Evolutionary conservation across 2,797 vertebrate genomes (phyloP), one percentile per base, ranked within the genome.

Genomic region (Ctenochaetus hawaiiensis): DNA sequence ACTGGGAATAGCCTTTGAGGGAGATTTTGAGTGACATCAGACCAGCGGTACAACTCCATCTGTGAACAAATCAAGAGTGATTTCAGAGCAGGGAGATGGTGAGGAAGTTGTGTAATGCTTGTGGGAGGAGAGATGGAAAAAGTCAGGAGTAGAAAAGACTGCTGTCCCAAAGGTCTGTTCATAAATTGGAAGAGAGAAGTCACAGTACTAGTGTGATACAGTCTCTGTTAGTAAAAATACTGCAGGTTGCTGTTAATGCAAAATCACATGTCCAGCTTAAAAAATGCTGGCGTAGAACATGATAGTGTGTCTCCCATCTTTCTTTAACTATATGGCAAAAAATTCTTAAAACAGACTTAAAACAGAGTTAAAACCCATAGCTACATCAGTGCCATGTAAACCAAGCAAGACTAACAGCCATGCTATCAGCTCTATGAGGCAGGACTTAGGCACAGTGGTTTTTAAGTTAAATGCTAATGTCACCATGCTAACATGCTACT

Each of bases 1-100:
- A 95, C 80, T 69, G 85, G 72, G 84, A 92, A 92, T 84, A 77
- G 87, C 89, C 88, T 92, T 91, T 81, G 85, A 91, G 87, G 84
- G 81, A 89, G 90, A 90, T 89, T 92, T 89, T 88, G 71, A 83
- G 79, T 89, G 92, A 90, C 90, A 88, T 87, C 74, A 78, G 83
- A 83, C 51, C 79, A 76, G 87, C 44, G 54, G 77, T 63, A 76
- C 77, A 67, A 87, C 87, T 90, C 80, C 84, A 92, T 92, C 83
- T 79, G 57, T 72, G 78, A 82, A 74, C 75, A 78, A 79, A 83
- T 90, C 75, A 69, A 80, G 86, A 93, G 78, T 81, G 83, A 89
- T 88, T 78, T 76, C 67, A 73, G 64, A 59, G 69, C 39, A 58
- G 63, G 63, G 39, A 79, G 81, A 64, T 59, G 41, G 61, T 66